Base-by-base conservation (phyloP, 2,797 vertebrate species). In the Spondyliosoma cantharus region DNA sequence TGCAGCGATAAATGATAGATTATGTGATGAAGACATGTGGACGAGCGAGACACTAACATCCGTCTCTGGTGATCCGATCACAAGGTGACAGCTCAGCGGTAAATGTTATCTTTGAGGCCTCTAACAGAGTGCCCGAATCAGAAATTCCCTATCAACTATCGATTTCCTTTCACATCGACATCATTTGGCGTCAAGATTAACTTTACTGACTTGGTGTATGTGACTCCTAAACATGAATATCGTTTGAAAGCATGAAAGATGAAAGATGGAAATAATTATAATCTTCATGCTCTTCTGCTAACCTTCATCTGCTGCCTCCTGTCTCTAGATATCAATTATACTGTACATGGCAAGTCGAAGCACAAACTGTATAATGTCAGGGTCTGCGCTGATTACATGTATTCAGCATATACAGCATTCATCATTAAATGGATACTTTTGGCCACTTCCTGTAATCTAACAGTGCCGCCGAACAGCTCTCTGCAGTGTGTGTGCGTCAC, bases 401-500 rank as follows among this genome's bases (percentile, higher is more conserved):
- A 63, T 46, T 14, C 11, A 66, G 42, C n/a, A 45, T 7, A 3
- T 46, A 22, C 5, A 64, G 37, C 27, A 49, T 43, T 61, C 32
- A 50, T 73, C 71, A 57, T 77, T 25, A 53, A 57, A 63, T 3
- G 54, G 12, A 7, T 22, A 52, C 19, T 29, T 78, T 16, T 32
- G 20, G 37, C 25, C 0, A 9, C 27, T 45, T 27, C 32, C 71
- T 80, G 13, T n/a, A 64, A 62, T 19, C 48, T 52, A 63, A 68
- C 57, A 46, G 25, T 32, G 32, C 56, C 59, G 65, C 64, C 17
- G 7, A 63, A 66, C 69, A 69, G 49, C 59, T 43, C 76, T 64
- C 53, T 45, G 56, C 52, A 29, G 60, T 20, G 15, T 45, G 64
- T 59, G 74, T 84, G 78, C 49, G 16, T 88, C 81, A 86, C 46